phyloP scores from a whole-genome alignment of 1,140 invertebrate genomes.

The Hycleus phaleratus region DNA sequence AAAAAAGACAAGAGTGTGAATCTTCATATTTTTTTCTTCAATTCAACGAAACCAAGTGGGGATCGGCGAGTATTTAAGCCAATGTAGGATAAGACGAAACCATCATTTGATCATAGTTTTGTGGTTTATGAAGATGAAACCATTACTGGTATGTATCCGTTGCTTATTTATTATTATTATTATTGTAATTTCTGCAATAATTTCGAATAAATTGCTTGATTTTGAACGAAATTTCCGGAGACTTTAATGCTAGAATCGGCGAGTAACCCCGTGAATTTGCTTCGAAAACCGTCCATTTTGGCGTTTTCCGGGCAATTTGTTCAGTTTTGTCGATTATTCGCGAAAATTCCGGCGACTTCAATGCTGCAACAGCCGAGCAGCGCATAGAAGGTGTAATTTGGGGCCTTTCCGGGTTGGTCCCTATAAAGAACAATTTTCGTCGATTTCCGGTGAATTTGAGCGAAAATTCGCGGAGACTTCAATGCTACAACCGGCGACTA shows the following conservation, averaged over 20 bases:
- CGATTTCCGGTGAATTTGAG: background rate
- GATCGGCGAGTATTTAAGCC: constrained; percentile 25
- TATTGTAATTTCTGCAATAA: no score
- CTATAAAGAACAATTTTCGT: background rate
- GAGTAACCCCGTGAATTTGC: no score
- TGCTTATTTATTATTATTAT: background rate
- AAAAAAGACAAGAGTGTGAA: constrained; percentile 19
- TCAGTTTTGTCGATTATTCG: no score
- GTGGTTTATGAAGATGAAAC: constrained; percentile 29
- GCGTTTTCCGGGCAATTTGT: background rate
- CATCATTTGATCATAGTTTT: constrained; percentile 30
- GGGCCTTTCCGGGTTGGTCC: no score
- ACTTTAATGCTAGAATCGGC: background rate
- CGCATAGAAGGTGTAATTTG: no score
- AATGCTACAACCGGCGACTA: no score
- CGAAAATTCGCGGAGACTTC: no score
- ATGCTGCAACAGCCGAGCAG: no score
- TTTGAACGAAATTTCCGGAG: background rate
- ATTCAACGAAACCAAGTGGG: constrained; percentile 10
- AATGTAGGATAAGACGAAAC: constrained; percentile 17
- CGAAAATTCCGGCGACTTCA: no score
- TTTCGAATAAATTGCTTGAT: no score
- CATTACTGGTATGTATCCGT: constrained; percentile 27
- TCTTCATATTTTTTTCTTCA: constrained; percentile 3
- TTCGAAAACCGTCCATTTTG: no score